Evolutionary conservation across 53 echinoderm and acorn worm genomes (phyloP).

Genomic region (Echinometra lucunter): DNA sequence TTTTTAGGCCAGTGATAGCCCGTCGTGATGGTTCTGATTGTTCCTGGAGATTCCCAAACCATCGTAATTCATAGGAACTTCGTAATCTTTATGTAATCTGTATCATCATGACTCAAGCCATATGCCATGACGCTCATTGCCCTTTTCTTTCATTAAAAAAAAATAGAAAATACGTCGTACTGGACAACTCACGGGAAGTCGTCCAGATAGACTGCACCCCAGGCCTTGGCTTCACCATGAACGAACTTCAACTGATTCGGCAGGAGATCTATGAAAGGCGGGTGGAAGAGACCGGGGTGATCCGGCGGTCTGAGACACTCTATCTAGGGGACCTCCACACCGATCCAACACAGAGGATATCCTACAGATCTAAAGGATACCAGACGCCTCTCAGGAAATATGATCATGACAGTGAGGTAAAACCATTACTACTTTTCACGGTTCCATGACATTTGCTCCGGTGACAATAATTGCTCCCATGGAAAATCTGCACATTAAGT

Average conservation of each 20-base stretch:
- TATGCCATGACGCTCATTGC: too few relatives aligned
- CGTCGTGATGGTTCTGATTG: too few relatives aligned
- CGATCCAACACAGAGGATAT: constrained; percentile 61
- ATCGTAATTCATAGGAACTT: too few relatives aligned
- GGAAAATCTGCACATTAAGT: too few relatives aligned
- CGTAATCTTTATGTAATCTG: too few relatives aligned
- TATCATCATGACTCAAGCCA: too few relatives aligned
- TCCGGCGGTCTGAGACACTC: constrained; percentile 78
- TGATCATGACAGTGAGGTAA: constrained; percentile 78
- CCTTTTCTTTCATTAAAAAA: too few relatives aligned
- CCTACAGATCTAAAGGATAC: constrained; percentile 81
- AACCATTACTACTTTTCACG: neutral
- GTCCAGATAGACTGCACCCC: constrained; percentile 77
- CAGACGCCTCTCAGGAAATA: constrained; percentile 86
- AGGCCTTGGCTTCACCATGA: constrained; percentile 82
- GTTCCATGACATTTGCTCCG: too few relatives aligned
- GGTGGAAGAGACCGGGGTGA: constrained; percentile 60
- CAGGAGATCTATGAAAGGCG: constrained; percentile 79
- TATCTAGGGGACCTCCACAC: constrained; percentile 91
- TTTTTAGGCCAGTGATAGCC: too few relatives aligned
- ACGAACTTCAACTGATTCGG: constrained; percentile 88
- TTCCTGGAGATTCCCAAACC: too few relatives aligned
- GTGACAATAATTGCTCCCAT: too few relatives aligned
- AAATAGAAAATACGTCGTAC: constrained; percentile 53
- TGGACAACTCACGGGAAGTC: constrained; percentile 50